Percentiles rank a stretch among this genome's conserved stretches.
Evolutionary conservation across 2,888 invertebrate genomes (phyloP).

Genomic region (Drosophila infuscata): DNA sequence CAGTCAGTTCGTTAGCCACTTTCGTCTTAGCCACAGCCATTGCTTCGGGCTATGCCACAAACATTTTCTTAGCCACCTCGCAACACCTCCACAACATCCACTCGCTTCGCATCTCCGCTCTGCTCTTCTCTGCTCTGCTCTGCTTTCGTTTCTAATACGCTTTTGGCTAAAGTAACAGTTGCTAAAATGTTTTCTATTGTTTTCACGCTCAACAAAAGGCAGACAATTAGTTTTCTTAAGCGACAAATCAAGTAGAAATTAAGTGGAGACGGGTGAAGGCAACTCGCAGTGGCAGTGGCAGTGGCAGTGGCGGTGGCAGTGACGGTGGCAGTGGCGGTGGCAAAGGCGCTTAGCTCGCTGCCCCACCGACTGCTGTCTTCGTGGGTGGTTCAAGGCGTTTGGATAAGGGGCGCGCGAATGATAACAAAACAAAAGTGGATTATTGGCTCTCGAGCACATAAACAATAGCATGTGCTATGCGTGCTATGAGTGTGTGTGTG

Average conservation of each 20-base stretch:
- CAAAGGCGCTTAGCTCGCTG: constrained; percentile 46
- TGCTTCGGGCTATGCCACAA: constrained; percentile 30
- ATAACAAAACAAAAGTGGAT: constrained; percentile 80
- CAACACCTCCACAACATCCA: neutral
- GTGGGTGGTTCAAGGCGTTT: constrained; percentile 18
- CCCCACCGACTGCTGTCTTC: constrained; percentile 4
- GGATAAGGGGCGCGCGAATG: constrained; percentile 60
- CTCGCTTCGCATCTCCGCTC: neutral
- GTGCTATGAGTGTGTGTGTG: constrained; percentile 3
- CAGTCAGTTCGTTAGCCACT: constrained; percentile 62
- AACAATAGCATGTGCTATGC: constrained; percentile 64
- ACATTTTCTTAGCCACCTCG: constrained; percentile 10
- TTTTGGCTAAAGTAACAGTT: constrained; percentile 77
- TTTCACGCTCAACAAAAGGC: constrained; percentile 81
- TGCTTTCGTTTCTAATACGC: constrained; percentile 69
- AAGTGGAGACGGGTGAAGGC: constrained; percentile 66
- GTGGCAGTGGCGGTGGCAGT: neutral
- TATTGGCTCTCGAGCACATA: constrained; percentile 78
- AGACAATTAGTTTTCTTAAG: constrained; percentile 83
- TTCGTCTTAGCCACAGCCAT: constrained; percentile 56
- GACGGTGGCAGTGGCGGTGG: neutral
- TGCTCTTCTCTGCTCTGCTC: constrained; percentile 4
- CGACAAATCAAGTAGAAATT: constrained; percentile 81
- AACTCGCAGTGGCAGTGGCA: constrained; percentile 3
- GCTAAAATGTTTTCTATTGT: constrained; percentile 80